phyloP scores from a whole-genome alignment of 1,140 invertebrate genomes.

The Mylabris phalerata region DNA sequence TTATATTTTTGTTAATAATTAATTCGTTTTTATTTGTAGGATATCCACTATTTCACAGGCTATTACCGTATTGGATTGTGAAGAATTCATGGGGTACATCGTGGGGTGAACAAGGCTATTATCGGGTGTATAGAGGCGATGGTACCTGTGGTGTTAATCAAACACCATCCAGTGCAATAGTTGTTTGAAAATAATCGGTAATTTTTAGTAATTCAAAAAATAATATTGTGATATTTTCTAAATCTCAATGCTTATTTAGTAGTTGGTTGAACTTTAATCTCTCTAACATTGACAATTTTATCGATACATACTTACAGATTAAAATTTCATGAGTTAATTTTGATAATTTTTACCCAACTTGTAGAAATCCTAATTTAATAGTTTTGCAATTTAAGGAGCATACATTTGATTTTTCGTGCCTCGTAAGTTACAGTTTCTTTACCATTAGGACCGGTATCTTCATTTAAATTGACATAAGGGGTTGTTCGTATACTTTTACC shows the following conservation, averaged over 20 bases:
- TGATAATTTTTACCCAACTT: too few relatives aligned
- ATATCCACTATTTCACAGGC: constrained; percentile 74
- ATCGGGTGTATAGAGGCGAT: constrained; percentile 87
- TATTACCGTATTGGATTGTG: constrained; percentile 83
- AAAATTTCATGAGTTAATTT: too few relatives aligned
- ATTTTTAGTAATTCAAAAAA: not conserved
- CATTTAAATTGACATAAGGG: constrained; percentile 74
- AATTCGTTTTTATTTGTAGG: constrained; percentile 46
- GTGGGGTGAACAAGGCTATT: constrained; percentile 93
- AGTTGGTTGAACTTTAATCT: too few relatives aligned
- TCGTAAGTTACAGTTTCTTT: constrained; percentile 93
- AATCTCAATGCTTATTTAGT: not conserved
- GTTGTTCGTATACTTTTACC: constrained; percentile 79
- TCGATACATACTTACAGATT: too few relatives aligned
- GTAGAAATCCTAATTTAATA: constrained; percentile 21
- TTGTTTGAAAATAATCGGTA: constrained; percentile 44
- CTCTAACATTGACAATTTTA: too few relatives aligned
- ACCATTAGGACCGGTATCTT: constrained; percentile 63
- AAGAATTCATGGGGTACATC: constrained; percentile 87
- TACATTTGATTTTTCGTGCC: constrained; percentile 75
- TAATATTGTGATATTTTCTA: not conserved
- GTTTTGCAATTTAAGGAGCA: constrained; percentile 67
- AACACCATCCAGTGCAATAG: constrained; percentile 83
- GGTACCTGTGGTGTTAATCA: constrained; percentile 90
- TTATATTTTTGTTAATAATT: not conserved